phyloP scores from a whole-genome alignment of 1,140 invertebrate genomes.

The Thalassaphorura encarpata region DNA sequence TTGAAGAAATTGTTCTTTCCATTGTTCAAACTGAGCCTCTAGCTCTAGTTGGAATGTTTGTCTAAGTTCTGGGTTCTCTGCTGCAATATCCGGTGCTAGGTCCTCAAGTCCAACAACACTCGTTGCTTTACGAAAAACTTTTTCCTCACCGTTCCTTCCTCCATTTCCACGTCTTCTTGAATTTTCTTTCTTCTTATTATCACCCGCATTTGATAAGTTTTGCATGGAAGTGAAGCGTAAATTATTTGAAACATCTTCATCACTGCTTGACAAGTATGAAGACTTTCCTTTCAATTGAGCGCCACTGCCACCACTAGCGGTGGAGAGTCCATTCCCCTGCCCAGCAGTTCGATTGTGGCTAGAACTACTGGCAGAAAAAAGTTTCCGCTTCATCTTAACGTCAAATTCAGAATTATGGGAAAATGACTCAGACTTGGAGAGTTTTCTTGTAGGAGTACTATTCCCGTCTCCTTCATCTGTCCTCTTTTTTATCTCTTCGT shows the following conservation, averaged over 20 bases:
- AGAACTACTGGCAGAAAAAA: no score
- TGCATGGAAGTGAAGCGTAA: constrained; percentile 22
- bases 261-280: constrained; percentile 20
- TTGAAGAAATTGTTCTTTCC: constrained; percentile 28
- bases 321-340: no score
- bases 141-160: neutral
- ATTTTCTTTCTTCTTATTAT: neutral
- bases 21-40: constrained; percentile 30
- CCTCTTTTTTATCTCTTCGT: no score
- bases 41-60: constrained; percentile 19
- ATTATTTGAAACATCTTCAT: constrained; percentile 11
- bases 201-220: constrained; percentile 16
- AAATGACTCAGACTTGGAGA: constrained; percentile 31
- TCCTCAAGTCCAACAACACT: constrained; percentile 21
- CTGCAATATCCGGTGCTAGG: constrained; percentile 10
- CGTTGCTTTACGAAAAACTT: constrained; percentile 15
- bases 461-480: no score
- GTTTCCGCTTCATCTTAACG: constrained; percentile 22
- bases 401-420: constrained; percentile 29
- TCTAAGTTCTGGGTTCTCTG: constrained; percentile 17
- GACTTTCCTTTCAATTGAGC: neutral
- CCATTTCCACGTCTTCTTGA: neutral
- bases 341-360: no score
- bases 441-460: constrained; percentile 11
- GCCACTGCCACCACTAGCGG: neutral